Conservation (phyloP, 2,797 vertebrate species). For the Mallotus villosus region DNA sequence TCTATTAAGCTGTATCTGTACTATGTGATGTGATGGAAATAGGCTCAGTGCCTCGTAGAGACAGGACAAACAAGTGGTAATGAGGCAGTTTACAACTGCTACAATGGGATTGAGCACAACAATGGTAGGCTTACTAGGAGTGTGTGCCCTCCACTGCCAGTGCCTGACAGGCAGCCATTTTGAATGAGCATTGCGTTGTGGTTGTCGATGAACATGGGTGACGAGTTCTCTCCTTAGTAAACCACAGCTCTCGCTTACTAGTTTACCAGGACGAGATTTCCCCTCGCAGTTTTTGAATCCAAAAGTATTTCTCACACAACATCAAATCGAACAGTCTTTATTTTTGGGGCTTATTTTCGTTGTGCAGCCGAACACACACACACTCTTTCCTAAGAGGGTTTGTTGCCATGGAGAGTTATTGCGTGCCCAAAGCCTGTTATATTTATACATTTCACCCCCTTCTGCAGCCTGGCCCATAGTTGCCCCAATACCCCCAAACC, state of each 20-base stretch:
- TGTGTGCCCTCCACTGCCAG: background rate
- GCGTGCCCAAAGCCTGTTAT: constrained; percentile 46
- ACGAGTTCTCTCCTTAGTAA: background rate
- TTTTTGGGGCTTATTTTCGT: too few species aligned
- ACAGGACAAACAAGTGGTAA: background rate
- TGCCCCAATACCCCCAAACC: background rate
- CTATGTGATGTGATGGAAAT: background rate
- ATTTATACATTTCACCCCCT: constrained; percentile 9
- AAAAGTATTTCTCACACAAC: too few species aligned
- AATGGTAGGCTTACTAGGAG: background rate
- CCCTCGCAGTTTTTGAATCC: too few species aligned
- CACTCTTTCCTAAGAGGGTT: constrained; percentile 33
- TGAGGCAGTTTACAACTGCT: background rate
- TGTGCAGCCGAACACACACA: background rate
- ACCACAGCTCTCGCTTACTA: background rate
- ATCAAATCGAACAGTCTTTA: too few species aligned
- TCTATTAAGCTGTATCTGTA: background rate
- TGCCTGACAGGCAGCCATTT: background rate
- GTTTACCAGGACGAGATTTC: too few species aligned
- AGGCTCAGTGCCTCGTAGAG: background rate
- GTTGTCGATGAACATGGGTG: background rate
- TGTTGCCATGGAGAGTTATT: constrained; percentile 27
- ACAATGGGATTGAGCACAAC: background rate
- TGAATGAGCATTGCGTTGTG: background rate
- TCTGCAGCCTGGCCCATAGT: constrained; percentile 24